Percentiles rank a stretch among this genome's conserved stretches.
Conservation (phyloP, 2,113 vertebrate species). For the Ariopsis seemanni region DNA sequence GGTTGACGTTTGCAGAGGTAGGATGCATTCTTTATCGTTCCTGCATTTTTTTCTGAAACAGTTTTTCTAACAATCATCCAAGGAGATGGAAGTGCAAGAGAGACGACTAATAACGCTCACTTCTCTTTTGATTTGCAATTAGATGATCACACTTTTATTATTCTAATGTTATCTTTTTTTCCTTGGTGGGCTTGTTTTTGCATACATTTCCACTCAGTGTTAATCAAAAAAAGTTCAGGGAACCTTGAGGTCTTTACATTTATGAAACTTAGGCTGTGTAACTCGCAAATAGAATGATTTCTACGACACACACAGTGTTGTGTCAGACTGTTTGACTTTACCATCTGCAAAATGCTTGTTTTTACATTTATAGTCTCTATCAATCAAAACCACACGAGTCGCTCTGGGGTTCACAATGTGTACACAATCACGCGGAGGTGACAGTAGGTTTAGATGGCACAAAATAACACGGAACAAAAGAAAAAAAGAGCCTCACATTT, state of each 20-base stretch:
- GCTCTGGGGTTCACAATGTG: constrained; percentile 15
- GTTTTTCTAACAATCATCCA: constrained; percentile 36
- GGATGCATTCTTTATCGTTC: constrained; percentile 39
- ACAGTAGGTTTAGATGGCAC: neutral
- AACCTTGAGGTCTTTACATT: neutral
- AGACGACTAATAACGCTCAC: constrained; percentile 35
- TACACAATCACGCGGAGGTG: constrained; percentile 2
- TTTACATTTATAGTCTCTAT: constrained; percentile 13
- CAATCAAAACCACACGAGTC: constrained; percentile 2
- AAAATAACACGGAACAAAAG: neutral
- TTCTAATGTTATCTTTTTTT: neutral
- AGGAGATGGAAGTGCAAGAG: constrained; percentile 10
- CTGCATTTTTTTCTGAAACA: neutral
- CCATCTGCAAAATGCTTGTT: neutral
- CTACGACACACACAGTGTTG: neutral
- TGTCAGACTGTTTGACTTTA: constrained; percentile 4
- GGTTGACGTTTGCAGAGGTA: neutral
- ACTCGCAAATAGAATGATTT: neutral
- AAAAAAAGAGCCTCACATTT: neutral
- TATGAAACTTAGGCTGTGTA: neutral
- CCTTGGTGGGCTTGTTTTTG: neutral
- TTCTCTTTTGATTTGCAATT: constrained; percentile 19
- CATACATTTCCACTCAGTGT: constrained; percentile 10
- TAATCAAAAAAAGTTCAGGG: constrained; percentile 4
- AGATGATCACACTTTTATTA: constrained; percentile 13